phyloP scores from a whole-genome alignment of 2,888 invertebrate genomes.

The Galerucella nymphaeae region DNA sequence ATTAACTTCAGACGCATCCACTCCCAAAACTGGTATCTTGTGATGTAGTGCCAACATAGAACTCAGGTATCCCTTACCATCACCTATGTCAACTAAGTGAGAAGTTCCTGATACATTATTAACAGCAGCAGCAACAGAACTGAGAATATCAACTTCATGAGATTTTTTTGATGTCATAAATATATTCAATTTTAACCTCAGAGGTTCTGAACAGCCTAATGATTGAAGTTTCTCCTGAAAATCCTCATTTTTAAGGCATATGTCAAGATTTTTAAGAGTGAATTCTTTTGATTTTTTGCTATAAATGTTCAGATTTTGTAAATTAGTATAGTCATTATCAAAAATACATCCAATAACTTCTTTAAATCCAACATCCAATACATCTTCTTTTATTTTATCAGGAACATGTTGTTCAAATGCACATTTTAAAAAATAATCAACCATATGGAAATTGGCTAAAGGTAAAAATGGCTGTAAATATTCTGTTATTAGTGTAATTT shows the following conservation, averaged over 20 bases:
- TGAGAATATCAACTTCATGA: conserved; percentile 81
- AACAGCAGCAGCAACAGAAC: conserved; percentile 70
- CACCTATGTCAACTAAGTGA: conserved; percentile 85
- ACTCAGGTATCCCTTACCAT: conserved; percentile 89
- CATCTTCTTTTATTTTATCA: conserved; percentile 65
- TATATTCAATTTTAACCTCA: conserved; percentile 67
- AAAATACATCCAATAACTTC: conserved; percentile 68
- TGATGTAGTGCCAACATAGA: conserved; percentile 79
- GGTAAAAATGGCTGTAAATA: conserved; percentile 72
- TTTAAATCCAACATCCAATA: conserved; percentile 64
- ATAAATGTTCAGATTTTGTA: conserved; percentile 54
- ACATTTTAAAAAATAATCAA: conserved; percentile 74
- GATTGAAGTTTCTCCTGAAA: conserved; percentile 61
- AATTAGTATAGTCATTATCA: conserved; percentile 50
- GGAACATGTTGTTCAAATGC: conserved; percentile 73
- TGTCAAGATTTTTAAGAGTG: conserved; percentile 57
- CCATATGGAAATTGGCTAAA: conserved; percentile 83
- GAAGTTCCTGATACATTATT: conserved; percentile 58
- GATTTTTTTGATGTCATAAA: conserved; percentile 85
- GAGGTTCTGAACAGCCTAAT: conserved; percentile 59
- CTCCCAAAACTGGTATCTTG: conserved; percentile 79
- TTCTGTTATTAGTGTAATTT: conserved; percentile 67
- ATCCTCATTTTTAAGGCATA: conserved; percentile 65
- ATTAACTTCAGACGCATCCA: conserved; percentile 80
- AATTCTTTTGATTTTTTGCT: conserved; percentile 54